A percentile compares a stretch with the other conserved stretches of the same genome.
Evolutionary conservation across 1,140 invertebrate species (phyloP).

Genomic region (Heterodera carotae): DNA sequence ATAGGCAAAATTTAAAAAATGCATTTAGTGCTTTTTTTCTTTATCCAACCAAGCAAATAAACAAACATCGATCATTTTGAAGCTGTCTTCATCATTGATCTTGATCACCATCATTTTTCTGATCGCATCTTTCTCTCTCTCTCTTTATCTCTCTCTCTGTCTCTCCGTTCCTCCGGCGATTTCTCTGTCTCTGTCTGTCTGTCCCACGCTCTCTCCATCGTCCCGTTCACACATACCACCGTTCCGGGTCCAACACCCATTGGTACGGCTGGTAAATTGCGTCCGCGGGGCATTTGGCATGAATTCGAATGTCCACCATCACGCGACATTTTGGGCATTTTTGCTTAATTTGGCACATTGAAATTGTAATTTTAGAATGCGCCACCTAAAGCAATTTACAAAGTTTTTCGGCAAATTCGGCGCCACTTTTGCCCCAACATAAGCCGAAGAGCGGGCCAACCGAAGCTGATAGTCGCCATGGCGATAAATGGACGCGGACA

Average conservation of each 20-base stretch:
- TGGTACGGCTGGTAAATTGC: slow-evolving; percentile 27
- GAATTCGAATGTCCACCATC: slow-evolving; percentile 37
- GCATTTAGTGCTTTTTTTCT: too few species aligned
- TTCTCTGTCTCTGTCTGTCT: neutral
- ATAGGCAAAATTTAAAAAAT: too few species aligned
- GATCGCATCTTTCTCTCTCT: too few species aligned
- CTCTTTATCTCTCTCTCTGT: too few species aligned
- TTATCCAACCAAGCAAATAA: too few species aligned
- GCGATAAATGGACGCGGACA: slow-evolving; percentile 45
- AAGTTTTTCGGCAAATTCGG: slow-evolving; percentile 29
- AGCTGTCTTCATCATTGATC: too few species aligned
- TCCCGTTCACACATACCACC: slow-evolving; percentile 23
- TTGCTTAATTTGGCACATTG: slow-evolving; percentile 28
- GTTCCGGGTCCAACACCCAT: slow-evolving; percentile 21
- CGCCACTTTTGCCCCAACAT: slow-evolving; percentile 33
- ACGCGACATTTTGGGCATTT: slow-evolving; percentile 45
- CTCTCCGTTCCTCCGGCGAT: neutral
- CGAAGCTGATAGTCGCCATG: slow-evolving; percentile 49
- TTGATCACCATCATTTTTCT: too few species aligned
- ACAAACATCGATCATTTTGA: too few species aligned
- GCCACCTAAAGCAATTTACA: slow-evolving; percentile 16
- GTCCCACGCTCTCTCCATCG: too few species aligned
- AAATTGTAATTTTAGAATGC: slow-evolving; percentile 6
- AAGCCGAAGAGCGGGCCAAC: slow-evolving; percentile 31
- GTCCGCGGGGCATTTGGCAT: slow-evolving; percentile 36